Conservation (phyloP, 2,888 invertebrate species). For the Lasius platythorax region DNA sequence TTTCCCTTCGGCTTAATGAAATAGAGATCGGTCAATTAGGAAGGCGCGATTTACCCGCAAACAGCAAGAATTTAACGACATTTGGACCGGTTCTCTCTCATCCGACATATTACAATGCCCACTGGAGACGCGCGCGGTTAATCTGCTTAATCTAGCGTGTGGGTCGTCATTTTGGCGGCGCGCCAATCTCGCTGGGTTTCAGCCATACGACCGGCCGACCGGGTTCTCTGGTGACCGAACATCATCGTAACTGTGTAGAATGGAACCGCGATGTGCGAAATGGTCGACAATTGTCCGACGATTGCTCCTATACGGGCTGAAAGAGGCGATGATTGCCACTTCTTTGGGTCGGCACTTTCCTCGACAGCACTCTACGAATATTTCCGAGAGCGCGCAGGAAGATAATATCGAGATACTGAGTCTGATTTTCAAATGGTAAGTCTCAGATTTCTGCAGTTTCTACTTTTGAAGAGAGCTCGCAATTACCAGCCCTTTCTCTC, state of each 20-base stretch:
- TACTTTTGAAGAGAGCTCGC: not conserved
- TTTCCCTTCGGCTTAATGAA: conserved; percentile 38
- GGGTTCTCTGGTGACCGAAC: conserved; percentile 24
- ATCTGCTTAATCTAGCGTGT: conserved; percentile 69
- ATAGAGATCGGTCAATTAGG: conserved; percentile 41
- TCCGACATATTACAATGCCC: conserved; percentile 48
- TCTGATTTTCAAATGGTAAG: not conserved
- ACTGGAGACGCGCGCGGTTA: conserved; percentile 62
- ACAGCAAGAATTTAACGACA: conserved; percentile 57
- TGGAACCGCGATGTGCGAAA: conserved; percentile 10
- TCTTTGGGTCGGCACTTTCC: not conserved
- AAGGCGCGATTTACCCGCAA: conserved; percentile 52
- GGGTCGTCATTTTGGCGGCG: conserved; percentile 58
- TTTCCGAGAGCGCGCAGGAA: not conserved
- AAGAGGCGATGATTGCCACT: conserved; percentile 23
- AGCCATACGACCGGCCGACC: conserved; percentile 1
- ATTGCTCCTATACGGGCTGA: conserved; percentile 17
- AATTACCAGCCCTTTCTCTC: not conserved
- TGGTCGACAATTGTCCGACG: conserved; percentile 31
- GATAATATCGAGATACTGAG: conserved; percentile 2
- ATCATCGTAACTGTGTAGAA: conserved; percentile 41
- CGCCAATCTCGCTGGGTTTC: conserved; percentile 55
- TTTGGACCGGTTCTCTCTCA: conserved; percentile 27
- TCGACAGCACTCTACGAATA: not conserved
- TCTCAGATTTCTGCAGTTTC: not conserved